Conservation (phyloP, 2,888 invertebrate genomes). For the Spialia ferax region DNA sequence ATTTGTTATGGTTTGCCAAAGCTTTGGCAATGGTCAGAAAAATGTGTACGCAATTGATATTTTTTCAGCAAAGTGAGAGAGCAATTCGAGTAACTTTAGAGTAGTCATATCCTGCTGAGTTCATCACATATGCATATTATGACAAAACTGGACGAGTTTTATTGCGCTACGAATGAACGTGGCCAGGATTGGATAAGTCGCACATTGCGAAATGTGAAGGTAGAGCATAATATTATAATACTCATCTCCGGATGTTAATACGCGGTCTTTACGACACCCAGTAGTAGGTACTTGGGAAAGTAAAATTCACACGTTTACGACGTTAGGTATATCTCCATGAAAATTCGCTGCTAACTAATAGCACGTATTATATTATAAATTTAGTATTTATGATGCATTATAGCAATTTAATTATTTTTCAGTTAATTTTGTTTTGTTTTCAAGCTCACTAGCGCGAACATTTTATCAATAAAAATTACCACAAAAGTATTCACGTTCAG, state of each 20-base stretch:
- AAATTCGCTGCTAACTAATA: slow-evolving; percentile 10
- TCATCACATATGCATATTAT: slow-evolving; percentile 81
- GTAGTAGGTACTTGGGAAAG: slow-evolving; percentile 28
- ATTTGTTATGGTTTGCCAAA: slow-evolving; percentile 37
- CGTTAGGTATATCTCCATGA: slow-evolving; percentile 18
- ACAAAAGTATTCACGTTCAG: slow-evolving; percentile 71
- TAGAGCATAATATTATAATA: slow-evolving; percentile 65
- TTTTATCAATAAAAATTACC: slow-evolving; percentile 61
- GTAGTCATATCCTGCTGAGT: slow-evolving; percentile 62
- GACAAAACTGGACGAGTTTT: slow-evolving; percentile 75
- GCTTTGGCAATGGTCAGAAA: slow-evolving; percentile 36
- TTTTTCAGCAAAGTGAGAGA: slow-evolving; percentile 53
- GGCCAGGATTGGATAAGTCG: slow-evolving; percentile 68
- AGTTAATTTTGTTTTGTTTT: not conserved
- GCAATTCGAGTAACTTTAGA: slow-evolving; percentile 66
- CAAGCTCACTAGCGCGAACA: not conserved
- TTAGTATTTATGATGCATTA: not conserved
- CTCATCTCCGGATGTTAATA: slow-evolving; percentile 51
- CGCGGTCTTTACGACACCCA: slow-evolving; percentile 65
- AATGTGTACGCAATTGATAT: slow-evolving; percentile 42
- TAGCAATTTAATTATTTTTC: not conserved
- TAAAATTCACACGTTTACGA: slow-evolving; percentile 32
- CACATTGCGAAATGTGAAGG: slow-evolving; percentile 53
- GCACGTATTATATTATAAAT: not conserved
- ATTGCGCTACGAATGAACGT: slow-evolving; percentile 77